Conservation (phyloP, 2,888 invertebrate genomes). For the Hypena proboscidalis region DNA sequence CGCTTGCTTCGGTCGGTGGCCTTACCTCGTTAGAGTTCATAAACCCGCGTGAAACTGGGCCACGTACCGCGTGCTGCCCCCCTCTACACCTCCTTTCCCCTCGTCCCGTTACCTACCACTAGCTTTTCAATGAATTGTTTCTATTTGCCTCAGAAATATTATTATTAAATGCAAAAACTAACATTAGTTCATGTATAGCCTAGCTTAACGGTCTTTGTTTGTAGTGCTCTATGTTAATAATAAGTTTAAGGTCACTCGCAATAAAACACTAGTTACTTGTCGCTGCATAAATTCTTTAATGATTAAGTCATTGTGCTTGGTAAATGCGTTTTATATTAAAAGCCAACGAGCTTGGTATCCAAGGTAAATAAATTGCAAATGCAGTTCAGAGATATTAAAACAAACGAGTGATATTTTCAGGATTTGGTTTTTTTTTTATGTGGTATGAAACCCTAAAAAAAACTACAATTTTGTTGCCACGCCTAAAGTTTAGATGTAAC, state of each 20-base stretch:
- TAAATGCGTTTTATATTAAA: no score
- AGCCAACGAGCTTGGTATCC: no score
- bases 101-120: slow-evolving; percentile 77
- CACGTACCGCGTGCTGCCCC: slow-evolving; percentile 78
- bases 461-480: no score
- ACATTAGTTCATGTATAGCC: slow-evolving; percentile 21
- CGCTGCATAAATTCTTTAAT: slow-evolving; percentile 42
- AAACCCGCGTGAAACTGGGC: slow-evolving; percentile 84
- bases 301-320: slow-evolving; percentile 37
- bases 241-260: slow-evolving; percentile 53
- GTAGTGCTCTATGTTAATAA: slow-evolving; percentile 42
- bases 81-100: slow-evolving; percentile 55
- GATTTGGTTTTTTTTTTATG: no score
- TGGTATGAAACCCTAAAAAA: no score
- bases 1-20: slow-evolving; percentile 78
- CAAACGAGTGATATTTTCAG: no score
- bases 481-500: no score
- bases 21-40: slow-evolving; percentile 86
- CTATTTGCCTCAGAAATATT: slow-evolving; percentile 60
- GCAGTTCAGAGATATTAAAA: no score
- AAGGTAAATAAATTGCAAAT: no score
- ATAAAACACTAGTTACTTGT: slow-evolving; percentile 42
- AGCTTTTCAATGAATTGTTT: slow-evolving; percentile 80
- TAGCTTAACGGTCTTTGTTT: slow-evolving; percentile 41
- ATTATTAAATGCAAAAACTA: slow-evolving; percentile 47